phyloP scores from a whole-genome alignment of 2,797 vertebrate genomes.

The Squalus acanthias region DNA sequence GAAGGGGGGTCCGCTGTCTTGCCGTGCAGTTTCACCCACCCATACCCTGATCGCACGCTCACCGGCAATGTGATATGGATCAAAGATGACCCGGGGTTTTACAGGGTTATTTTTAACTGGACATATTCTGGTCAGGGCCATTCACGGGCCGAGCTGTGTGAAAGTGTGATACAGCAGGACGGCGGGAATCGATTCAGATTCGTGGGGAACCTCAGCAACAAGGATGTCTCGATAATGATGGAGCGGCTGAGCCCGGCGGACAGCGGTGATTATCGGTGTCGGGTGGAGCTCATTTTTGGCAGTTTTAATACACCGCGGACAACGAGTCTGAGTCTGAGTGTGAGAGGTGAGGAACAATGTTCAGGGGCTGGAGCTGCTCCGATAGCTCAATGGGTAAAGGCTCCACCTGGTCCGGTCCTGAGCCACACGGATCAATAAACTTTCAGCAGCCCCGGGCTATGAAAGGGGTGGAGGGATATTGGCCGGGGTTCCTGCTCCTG shows the following conservation, averaged over 20 bases:
- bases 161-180: neutral
- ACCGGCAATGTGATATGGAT: neutral
- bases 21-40: neutral
- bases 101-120: neutral
- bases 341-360: neutral
- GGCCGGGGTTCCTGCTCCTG: neutral
- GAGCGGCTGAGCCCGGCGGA: neutral
- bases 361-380: neutral
- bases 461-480: too few relatives aligned
- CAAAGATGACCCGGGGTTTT: neutral
- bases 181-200: neutral
- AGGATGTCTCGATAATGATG: neutral
- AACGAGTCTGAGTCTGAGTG: neutral
- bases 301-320: fast-evolving
- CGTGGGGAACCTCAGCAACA: neutral
- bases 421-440: neutral
- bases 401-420: neutral
- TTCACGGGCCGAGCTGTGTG: neutral
- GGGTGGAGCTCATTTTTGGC: neutral
- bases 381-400: neutral
- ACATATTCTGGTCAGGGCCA: neutral
- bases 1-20: neutral
- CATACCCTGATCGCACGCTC: neutral
- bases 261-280: neutral
- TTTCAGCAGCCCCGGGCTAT: too few relatives aligned